Evolutionary conservation across 2,797 vertebrate genomes (phyloP), one percentile per base, ranked within the genome.

Genomic region (Phylloscopus collybita): DNA sequence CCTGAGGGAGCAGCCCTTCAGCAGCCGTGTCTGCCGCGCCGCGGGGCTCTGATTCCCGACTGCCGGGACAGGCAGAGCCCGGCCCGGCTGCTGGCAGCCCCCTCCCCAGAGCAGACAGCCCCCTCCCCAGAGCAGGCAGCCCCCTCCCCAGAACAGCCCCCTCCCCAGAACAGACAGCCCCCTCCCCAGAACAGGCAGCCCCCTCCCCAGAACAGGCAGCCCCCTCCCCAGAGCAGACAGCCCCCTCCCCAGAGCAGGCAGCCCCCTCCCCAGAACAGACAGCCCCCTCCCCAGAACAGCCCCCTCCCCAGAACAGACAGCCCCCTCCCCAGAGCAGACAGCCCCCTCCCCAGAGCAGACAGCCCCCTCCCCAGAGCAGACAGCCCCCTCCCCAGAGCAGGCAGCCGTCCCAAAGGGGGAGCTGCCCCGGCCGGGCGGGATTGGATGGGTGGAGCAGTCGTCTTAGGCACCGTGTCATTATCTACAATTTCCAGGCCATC

Each of bases 401-500:
- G 51, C 40, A 60, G 45, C 50, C 86, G 69, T 49, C 36, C 75
- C 62, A 42, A 45, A 67, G 92, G 72, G 73, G n/a, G 36, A 89
- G 54, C 73, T 61, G 88, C 85, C 67, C 53, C 38, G 57, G 84
- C 44, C 91, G 56, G 23, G 51, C 25, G 49, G 93, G 94, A 93
- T 97, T 95, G 88, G 89, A 18, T 4, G 70, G 79, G 91, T 80
- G 94, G 93, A 95, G 80, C 84, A 81, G 94, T 92, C 91, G 84
- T 86, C 57, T 89, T 56, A 82, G 73, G 85, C 94, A 96, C 69
- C 71, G 5, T 92, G 94, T 95, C 90, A 97, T 98, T 98, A 98
- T 81, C 91, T 86, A 71, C 92, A 82, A 97, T 97, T 97, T 97
- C 92, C 87, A 97, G 88, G 93, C 85, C 96, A 97, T 79, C 79